Evolutionary conservation across 1,140 invertebrate species (phyloP), one percentile per base, ranked within the genome.

Genomic region (Drosophila setifemur): DNA sequence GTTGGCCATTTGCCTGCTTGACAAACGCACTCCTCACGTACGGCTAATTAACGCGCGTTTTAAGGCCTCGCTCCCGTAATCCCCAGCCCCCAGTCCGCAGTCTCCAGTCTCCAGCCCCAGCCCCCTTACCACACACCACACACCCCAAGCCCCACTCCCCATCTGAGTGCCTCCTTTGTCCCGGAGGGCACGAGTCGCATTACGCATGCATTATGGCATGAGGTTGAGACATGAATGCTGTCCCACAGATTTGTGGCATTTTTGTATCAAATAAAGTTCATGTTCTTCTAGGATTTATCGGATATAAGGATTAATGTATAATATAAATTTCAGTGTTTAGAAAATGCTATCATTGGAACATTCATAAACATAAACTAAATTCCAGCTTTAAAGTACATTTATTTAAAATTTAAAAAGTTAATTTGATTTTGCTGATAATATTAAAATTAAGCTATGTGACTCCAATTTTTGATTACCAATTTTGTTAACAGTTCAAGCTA

Each of bases 1-100:
- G 53, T 42, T 61, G 63, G 48, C 52, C 63, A 69, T 79, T 70
- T 26, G 50, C 53, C 35, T 60, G 63, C 42, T 60, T 86, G 72
- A 86, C 75, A 73, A 81, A 81, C 72, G 71, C 82, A 87, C 82
- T 81, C 69, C 81, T 44, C 81, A 86, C 81, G 81, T 86, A 81
- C 82, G 33, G 55, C 68, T 86, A 86, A 86, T 86, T 86, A 86
- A 74, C 61, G 57, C 67, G 81, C 72, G 57, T 54, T 86, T 86
- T 76, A 73, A 76, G 50, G 69, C 64, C 47, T 69, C 40, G 49
- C 66, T 57, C 49, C 50, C 42, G 35, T 48, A 55, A 43, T 19
- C 42, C 49, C 42, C 45, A 33, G 19, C 14, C 37, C 33, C 33
- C 12, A 14, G 21, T 2, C 5, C 21, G 21, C 3, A n/a, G n/a